Conservation (phyloP, 2,888 invertebrate genomes). For the Cephus nigrinus region DNA sequence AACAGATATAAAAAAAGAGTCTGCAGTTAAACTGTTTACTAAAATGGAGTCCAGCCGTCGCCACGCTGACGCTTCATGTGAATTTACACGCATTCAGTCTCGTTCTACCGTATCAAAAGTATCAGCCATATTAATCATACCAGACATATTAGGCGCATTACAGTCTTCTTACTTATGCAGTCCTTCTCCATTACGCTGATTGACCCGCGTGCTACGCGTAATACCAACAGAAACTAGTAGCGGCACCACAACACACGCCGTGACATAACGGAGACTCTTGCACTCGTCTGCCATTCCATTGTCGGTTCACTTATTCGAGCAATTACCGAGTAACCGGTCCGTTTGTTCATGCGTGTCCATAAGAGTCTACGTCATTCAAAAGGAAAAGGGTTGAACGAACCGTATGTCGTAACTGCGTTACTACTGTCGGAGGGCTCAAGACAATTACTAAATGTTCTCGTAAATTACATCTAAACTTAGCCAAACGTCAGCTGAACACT, state of each 20-base stretch:
- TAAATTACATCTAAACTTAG: not conserved
- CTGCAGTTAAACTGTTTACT: not conserved
- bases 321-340: not conserved
- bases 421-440: not conserved
- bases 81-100: not conserved
- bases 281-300: not conserved
- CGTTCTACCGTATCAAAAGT: not conserved
- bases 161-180: not conserved
- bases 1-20: not conserved
- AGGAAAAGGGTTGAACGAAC: not conserved
- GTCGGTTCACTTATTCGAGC: not conserved
- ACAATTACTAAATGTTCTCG: not conserved
- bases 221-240: not conserved
- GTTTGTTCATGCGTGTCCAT: not conserved
- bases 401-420: not conserved
- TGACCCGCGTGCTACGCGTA: not conserved
- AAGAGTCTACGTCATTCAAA: not conserved
- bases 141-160: not conserved
- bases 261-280: not conserved
- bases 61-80: not conserved
- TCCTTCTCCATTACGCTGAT: not conserved
- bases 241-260: not conserved
- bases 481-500: not conserved
- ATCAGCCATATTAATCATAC: not conserved
- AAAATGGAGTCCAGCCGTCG: not conserved